Evolutionary conservation across 2,888 invertebrate genomes (phyloP), one percentile per base, ranked within the genome.

Genomic region (Dinocampus coccinellae): DNA sequence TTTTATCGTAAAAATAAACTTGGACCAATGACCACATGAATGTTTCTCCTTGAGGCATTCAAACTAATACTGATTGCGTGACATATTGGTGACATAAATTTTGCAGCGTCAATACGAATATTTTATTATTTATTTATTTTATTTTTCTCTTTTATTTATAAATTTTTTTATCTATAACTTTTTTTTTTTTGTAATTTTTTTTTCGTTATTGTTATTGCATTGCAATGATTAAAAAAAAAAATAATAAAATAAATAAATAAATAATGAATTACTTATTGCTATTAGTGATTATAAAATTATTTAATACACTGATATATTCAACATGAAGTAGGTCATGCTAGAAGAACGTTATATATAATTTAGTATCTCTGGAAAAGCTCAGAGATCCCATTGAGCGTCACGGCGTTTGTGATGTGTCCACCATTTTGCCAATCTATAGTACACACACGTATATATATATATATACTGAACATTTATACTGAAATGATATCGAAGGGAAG

Each of bases 341-440:
- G n/a, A 33, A 20, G 34, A 47, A 47, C 16, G 16, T 47, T 7
- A 16, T 16, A 20, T n/a, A 47, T 16, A 47, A 16, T 47, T 47
- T 26, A 29, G 53, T 55, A 55, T 67, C 66, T 71, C 55, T 65
- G 70, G 70, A 70, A 70, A 70, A 70, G 70, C 70, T 70, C 65
- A 2, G 64, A 64, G 47, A 47, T 47, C 42, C 29, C 20, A 29
- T 65, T 33, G 57, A 57, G 57, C 57, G 63, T 42, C 55, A 39
- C 29, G 20, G 65, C 16, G 16, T 47, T 47, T 20, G 47, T n/a
- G 16, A 47, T n/a, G 47, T 47, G 47, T 16, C 47, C 47, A 47
- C 47, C 47, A 47, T 47, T 47, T 47, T 47, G 47, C 47, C 47
- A 47, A 47, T 47, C 47, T 47, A 47, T 47, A 47, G 16, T 7